Percentiles rank a stretch among this genome's conserved stretches.
phyloP scores from a whole-genome alignment of 1,140 invertebrate species.

The Anagrus nilaparvatae region DNA sequence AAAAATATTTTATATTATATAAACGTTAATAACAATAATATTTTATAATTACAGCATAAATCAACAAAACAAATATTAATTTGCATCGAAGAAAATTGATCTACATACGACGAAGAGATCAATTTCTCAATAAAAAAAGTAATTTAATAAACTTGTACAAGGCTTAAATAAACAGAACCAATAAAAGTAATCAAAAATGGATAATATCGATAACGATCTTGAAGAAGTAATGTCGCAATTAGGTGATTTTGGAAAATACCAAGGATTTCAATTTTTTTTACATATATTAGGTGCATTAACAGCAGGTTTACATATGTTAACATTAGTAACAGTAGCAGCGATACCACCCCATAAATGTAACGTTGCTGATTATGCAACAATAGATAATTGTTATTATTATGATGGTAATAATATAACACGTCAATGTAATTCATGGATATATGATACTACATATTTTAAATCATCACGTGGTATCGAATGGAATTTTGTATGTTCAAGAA shows the following conservation, averaged over 20 bases:
- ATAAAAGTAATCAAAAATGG: constrained; percentile 19
- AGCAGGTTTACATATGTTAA: constrained; percentile 71
- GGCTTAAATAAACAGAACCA: too few species aligned
- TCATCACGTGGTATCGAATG: constrained; percentile 68
- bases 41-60: too few species aligned
- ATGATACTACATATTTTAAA: constrained; percentile 58
- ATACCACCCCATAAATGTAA: constrained; percentile 65
- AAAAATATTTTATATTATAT: too few species aligned
- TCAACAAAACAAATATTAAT: too few species aligned
- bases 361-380: constrained; percentile 44
- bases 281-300: constrained; percentile 65
- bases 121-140: too few species aligned
- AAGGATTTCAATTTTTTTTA: constrained; percentile 61
- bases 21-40: too few species aligned
- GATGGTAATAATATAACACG: constrained; percentile 38
- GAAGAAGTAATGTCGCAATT: constrained; percentile 59
- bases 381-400: constrained; percentile 47
- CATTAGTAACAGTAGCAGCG: constrained; percentile 64
- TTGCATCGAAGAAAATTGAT: too few species aligned
- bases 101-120: too few species aligned
- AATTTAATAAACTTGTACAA: too few species aligned
- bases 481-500: constrained; percentile 71
- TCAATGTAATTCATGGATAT: constrained; percentile 56
- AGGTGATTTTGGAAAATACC: constrained; percentile 71
- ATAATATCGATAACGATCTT: constrained; percentile 51